Base-by-base conservation (phyloP, 2,888 invertebrate genomes). In the Bombylius major region DNA sequence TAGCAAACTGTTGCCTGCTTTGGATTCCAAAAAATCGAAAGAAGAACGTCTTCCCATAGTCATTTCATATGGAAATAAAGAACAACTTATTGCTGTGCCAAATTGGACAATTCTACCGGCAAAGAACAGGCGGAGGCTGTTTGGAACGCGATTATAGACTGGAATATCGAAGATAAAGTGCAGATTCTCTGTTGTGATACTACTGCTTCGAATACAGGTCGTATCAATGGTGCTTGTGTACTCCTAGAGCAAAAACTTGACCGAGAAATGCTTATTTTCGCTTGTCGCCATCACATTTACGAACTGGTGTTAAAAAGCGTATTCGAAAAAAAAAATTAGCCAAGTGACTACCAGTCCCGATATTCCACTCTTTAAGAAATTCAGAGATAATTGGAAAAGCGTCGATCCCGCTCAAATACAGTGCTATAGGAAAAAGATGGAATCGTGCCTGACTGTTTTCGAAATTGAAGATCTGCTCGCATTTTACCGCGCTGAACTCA, bases 1-100 rank as follows among this genome's bases (percentile, higher is more conserved):
- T 61, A 64, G 67, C 9, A 69, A 69, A 65, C 53, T 67, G 42
- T 67, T 67, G 56, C 65, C 65, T 49, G 66, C 51, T 51, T 51
- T 66, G 45, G 62, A 53, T 55, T 50, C 32, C 23, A 33, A 52
- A 49, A 57, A 39, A 23, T 51, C 14, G 8, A 58, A 59, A 52
- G 57, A 59, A 67, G 66, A 68, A 67, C 64, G 67, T 59, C 55
- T 65, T 34, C 64, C 63, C 46, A 61, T 49, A 72, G 63, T 67
- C 54, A 63, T 65, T n/a, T n/a, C n/a, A n/a, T n/a, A n/a, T n/a
- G n/a, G n/a, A n/a, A n/a, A n/a, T n/a, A n/a, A n/a, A n/a, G n/a
- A n/a, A n/a, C n/a, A n/a, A n/a, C n/a, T n/a, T n/a, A n/a, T n/a
- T n/a, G n/a, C n/a, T n/a, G n/a, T n/a, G n/a, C n/a, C 33, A 63